Base-by-base conservation (phyloP, 1,140 invertebrate species). In the Caenorhabditis briggsae region DNA sequence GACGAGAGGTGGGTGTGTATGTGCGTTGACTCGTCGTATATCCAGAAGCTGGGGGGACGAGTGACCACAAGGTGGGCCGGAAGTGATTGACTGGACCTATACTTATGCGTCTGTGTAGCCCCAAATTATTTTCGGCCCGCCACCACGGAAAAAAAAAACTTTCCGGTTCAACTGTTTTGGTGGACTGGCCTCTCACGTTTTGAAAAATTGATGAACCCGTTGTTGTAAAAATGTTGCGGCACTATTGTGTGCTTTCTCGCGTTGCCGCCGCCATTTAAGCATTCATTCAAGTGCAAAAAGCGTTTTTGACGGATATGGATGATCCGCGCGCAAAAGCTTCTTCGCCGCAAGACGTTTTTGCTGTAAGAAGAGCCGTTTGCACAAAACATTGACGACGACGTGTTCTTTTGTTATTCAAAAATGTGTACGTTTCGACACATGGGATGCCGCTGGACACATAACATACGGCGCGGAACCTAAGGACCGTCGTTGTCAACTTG, bases 281-380 rank as follows among this genome's bases (percentile, higher is more conserved):
- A 48, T 78, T 78, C 70, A 78, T 78, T 46, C 70, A 78, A 78
- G 70, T 78, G 70, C 70, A 78, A 78, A 78, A 78, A 78, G 70
- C 70, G 33, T 33, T 33, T 33, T 33, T 78, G 70, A 78, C 70
- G 70, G 70, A 78, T 78, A 46, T 50, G 50, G 70, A 78, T 78
- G 70, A 78, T 78, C 70, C 46, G 50, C 14, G 14, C 20, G 61
- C 50, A 16, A 53, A 2, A 53, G 61, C 61, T 16, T 18, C 70
- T n/a, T n/a, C 46, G 46, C 5, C 43, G 46, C 33, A 78, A 14
- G 70, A 20, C 70, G 46, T 70, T 70, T 70, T 70, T n/a, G 46
- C 53, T 50, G 64, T 46, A 16, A 41, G 33, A 33, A 3, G 3
- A 3, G 1, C 33, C 33, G 43, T 41, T 70, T 48, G 70, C 70